Evolutionary conservation across 2,888 invertebrate species (phyloP).

Genomic region (Agrochola litura): DNA sequence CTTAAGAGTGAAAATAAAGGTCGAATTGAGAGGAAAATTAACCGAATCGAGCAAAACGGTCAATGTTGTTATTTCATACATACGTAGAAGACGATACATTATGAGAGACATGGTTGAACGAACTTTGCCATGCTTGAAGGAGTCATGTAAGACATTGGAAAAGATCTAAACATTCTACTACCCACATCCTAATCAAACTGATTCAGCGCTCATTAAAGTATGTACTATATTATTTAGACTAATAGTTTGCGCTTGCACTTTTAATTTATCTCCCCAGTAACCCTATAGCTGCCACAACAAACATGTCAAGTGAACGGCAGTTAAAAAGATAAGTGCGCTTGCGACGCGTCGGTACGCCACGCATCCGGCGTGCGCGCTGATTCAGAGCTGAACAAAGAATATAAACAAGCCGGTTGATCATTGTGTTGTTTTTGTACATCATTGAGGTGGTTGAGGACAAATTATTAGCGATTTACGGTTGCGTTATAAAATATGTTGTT

Average conservation of each 20-base stretch:
- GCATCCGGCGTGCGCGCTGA: constrained; percentile 65
- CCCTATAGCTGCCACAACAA: constrained; percentile 36
- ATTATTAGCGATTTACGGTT: constrained; percentile 21
- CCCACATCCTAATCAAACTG: not conserved
- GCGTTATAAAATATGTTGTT: not conserved
- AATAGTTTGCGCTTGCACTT: constrained; percentile 22
- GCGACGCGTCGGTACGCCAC: constrained; percentile 51
- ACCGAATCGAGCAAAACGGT: constrained; percentile 1
- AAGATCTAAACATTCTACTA: constrained; percentile 2
- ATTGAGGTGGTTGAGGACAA: constrained; percentile 27
- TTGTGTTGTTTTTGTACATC: constrained; percentile 42
- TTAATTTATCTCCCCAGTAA: constrained; percentile 15
- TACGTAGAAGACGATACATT: not conserved
- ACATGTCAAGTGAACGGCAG: constrained; percentile 43
- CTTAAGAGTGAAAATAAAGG: constrained; percentile 20
- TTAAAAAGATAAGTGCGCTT: constrained; percentile 58
- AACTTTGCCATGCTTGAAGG: not conserved
- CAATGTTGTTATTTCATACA: constrained; percentile 10
- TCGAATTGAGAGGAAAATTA: constrained; percentile 14
- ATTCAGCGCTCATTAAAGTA: not conserved
- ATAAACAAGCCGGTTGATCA: constrained; percentile 44
- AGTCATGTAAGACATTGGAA: not conserved
- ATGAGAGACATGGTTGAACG: constrained; percentile 15
- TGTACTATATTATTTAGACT: not conserved
- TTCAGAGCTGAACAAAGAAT: constrained; percentile 69